Evolutionary conservation across 2,113 vertebrate species (phyloP), one percentile per base, ranked within the genome.

Genomic region (Chionodraco myersi): DNA sequence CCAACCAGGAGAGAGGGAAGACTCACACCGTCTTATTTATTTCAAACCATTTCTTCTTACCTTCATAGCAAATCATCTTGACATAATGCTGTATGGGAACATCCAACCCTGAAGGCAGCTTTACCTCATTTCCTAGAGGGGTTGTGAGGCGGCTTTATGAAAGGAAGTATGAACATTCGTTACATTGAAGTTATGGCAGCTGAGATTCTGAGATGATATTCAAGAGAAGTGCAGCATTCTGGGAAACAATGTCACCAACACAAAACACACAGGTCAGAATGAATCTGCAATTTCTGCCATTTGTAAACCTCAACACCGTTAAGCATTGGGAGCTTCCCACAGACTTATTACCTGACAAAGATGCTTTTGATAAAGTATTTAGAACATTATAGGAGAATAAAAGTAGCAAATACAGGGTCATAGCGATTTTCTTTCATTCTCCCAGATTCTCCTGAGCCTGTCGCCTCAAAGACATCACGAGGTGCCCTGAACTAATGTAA

Each of bases 41-140:
- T 59, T 56, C 1, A 21, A 65, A 59, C 21, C 14, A 12, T 77
- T 26, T 15, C 10, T 60, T 41, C 7, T 72, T 53, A 58, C 69
- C 13, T 56, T 77, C 41, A 52, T 26, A 52, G 34, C 36, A 47
- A 4, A 75, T 68, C 60, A 75, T 26, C 1, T 78, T 69, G 21
- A 65, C 60, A 77, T 44, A 76, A 82, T 56, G 54, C 68, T 79
- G 66, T 62, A 10, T 9, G 71, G 56, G 56, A 73, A 73, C 21
- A 63, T 11, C 15, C 54, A 56, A 21, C 49, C 72, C 13, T 9
- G 68, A 48, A 60, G 66, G 53, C 71, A 77, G 56, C 67, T 86
- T 83, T 88, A 90, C 86, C 81, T 91, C 73, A 80, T 80, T 73
- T 76, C 52, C 53, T 65, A 21, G 11, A 58, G 45, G 47, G 57